A percentile compares a stretch with the other conserved stretches of the same genome.
phyloP scores from a whole-genome alignment of 2,888 invertebrate species.

The Thecophora atra region DNA sequence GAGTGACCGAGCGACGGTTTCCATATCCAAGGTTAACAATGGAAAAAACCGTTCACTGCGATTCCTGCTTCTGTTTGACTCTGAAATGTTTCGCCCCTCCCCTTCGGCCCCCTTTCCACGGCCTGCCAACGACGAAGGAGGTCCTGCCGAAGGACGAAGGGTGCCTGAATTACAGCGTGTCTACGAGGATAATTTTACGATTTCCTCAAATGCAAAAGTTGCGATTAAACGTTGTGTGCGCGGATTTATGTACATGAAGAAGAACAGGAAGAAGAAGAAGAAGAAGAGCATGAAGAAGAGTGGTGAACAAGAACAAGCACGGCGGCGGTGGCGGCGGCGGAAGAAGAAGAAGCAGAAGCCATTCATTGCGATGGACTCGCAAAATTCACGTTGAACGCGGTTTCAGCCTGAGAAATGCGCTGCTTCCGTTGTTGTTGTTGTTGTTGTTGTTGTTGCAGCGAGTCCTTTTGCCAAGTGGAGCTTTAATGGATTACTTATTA shows the following conservation, averaged over 20 bases:
- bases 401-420: neutral
- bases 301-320: neutral
- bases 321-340: neutral
- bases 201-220: conserved; percentile 59
- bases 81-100: no score
- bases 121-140: no score
- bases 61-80: no score
- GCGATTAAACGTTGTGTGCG: conserved; percentile 46
- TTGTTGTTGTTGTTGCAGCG: neutral
- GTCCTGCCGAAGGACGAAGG: no score
- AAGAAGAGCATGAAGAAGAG: conserved; percentile 2
- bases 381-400: neutral
- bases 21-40: no score
- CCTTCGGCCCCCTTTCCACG: no score
- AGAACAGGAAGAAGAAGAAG: neutral
- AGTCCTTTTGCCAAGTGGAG: no score
- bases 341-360: neutral
- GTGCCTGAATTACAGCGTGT: conserved; percentile 62
- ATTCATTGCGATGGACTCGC: neutral
- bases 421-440: neutral
- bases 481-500: no score
- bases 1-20: no score
- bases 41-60: no score
- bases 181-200: conserved; percentile 66
- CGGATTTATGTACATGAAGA: conserved; percentile 23